Base-by-base conservation (phyloP, 2,113 vertebrate species). In the Nicator chloris region DNA sequence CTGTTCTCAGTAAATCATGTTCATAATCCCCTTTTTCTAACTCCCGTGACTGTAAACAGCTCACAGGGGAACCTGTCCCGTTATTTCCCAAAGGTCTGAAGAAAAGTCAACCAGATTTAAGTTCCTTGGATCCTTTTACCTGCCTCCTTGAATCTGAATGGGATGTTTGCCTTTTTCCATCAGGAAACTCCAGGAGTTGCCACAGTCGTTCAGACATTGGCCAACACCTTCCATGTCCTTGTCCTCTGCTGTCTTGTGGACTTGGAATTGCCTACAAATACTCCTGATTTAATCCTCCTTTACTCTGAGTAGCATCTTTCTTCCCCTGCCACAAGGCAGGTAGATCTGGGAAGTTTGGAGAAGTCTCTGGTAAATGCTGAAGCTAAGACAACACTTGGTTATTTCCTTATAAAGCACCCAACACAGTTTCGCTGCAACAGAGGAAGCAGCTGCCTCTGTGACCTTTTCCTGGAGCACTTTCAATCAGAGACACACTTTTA, bases 11-110 rank as follows among this genome's bases (percentile, higher is more conserved):
- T 11, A 76, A 75, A 33, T 30, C 44, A 5, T 7, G 9, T n/a
- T 68, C 45, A 37, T 35, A 72, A 27, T 30, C 31, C 26, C 4
- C 4, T 7, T 26, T 68, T 27, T 45, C 56, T 49, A 63, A 39
- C 54, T 70, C 23, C 20, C 0, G 0, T 31, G 11, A 5, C 3
- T 73, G n/a, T 24, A 77, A 77, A n/a, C 10, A 13, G 2, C 22
- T 82, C 76, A 23, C 39, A 59, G 9, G 1, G 8, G 6, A 1
- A 50, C 9, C 51, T 31, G 5, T 4, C 59, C 13, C 6, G 5
- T 71, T 51, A 31, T 82, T 81, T 93, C 53, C 45, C 54, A 21
- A 49, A 56, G 3, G 1, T 15, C 21, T 51, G 33, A 68, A 76
- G 15, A 47, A 51, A 83, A 33, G 5, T 9, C 20, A 22, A 13